Evolutionary conservation across 2,888 invertebrate genomes (phyloP), one percentile per base, ranked within the genome.

Genomic region (Amblyjoppa proteus): DNA sequence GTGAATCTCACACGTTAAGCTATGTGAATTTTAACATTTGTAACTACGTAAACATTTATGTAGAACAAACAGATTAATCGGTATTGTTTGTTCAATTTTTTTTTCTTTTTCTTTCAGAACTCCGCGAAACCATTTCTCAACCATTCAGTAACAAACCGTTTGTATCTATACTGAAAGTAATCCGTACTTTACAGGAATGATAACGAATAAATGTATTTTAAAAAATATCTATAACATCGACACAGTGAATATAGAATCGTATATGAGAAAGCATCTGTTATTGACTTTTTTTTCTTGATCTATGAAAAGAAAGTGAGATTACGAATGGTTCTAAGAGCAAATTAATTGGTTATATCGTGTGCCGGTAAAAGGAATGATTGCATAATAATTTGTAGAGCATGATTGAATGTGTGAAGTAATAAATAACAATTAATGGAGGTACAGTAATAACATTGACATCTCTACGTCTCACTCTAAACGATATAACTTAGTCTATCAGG

Each of bases 401-500:
- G 90, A 89, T 89, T 91, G 92, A 93, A 93, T 92, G 92, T 92
- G 91, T 88, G 88, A 92, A 92, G 92, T 91, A 93, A 93, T 93
- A 93, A 92, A 93, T 89, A 93, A 94, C 93, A 93, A 91, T 91
- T 90, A 92, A 90, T 92, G 92, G 91, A 93, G 92, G 92, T 93
- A 93, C 91, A 92, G 90, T 91, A 91, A 92, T 92, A 93, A 93
- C 93, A 93, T 91, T 91, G 93, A 93, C 93, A 93, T 93, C 91
- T 90, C 90, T 92, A 93, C 91, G 90, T 92, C 91, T 92, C 92
- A 91, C 91, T 93, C 92, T 93, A 93, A 93, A 92, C 90, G 91
- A 93, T 93, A 93, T 91, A 93, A 92, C 94, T 94, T 94, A 94
- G 91, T 93, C 94, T 94, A 94, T 94, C 94, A 94, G 94, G 94